Evolutionary conservation across 2,888 invertebrate species (phyloP).

Genomic region (Tipula helvola): DNA sequence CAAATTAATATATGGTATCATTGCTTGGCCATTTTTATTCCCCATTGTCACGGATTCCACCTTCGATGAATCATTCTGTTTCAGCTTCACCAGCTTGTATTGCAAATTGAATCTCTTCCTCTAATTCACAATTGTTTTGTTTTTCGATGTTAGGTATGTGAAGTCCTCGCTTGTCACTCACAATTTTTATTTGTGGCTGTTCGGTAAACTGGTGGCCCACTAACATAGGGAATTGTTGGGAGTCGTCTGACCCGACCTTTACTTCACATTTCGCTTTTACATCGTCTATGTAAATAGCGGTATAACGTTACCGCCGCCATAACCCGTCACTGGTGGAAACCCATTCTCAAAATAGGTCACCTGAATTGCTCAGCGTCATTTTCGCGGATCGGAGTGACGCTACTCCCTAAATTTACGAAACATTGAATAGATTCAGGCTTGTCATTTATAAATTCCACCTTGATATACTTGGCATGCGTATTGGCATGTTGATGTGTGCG

Average conservation of each 20-base stretch:
- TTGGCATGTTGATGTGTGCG: not conserved
- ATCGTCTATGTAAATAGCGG: not conserved
- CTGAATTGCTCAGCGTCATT: not conserved
- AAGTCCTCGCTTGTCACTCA: too few relatives aligned
- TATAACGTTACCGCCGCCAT: not conserved
- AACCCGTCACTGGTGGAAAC: not conserved
- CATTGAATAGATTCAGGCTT: not conserved
- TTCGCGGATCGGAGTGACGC: not conserved
- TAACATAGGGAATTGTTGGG: too few relatives aligned
- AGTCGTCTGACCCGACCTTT: not conserved
- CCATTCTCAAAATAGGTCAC: not conserved
- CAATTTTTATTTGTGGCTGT: too few relatives aligned
- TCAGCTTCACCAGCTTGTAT: not conserved
- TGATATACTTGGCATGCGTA: not conserved
- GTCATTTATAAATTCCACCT: not conserved
- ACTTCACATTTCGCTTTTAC: too few relatives aligned
- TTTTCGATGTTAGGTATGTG: too few relatives aligned
- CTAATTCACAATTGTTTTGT: too few relatives aligned
- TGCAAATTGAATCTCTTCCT: not conserved
- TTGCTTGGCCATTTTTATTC: not conserved
- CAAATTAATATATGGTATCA: not conserved
- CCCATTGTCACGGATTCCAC: too few relatives aligned
- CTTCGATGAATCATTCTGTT: too few relatives aligned
- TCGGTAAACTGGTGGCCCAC: too few relatives aligned
- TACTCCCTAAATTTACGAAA: not conserved